These are phyloP conservation scores for Parazoanthus darwini DNA, from an alignment of 92 coral and sea anemone species.

Conservation along the genomic window DNA sequence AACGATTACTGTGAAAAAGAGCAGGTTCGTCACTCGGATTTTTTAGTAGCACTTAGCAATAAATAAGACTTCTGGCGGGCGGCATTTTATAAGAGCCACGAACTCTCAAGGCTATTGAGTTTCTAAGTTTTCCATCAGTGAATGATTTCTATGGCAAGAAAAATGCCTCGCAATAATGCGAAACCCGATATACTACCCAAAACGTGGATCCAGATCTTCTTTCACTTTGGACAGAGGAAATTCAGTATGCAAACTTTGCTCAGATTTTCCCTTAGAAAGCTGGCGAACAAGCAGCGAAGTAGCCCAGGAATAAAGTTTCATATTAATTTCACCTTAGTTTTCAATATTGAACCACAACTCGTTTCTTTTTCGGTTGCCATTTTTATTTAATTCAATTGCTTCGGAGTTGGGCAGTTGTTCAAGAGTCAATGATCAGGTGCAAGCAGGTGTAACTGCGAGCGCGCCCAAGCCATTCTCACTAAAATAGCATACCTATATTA, in stretches of 20 bases:
- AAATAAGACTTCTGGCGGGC: background rate
- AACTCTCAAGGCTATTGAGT: slow-evolving; percentile 33
- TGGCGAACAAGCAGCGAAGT: background rate
- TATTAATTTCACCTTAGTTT: background rate
- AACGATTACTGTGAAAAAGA: background rate
- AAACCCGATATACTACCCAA: slow-evolving; percentile 18
- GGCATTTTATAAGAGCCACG: slow-evolving; percentile 10
- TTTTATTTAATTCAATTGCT: background rate
- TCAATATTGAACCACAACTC: slow-evolving; percentile 11
- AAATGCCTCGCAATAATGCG: slow-evolving; percentile 8
- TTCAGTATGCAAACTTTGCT: background rate
- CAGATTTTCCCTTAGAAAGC: background rate
- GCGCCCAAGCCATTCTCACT: background rate
- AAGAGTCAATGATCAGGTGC: background rate
- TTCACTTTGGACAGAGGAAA: background rate
- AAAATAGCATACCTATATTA: slow-evolving; percentile 21
- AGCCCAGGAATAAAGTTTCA: background rate
- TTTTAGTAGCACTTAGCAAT: background rate
- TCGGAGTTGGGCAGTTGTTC: background rate
- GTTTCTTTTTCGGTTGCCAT: background rate
- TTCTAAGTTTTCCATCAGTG: slow-evolving; percentile 18
- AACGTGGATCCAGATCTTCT: background rate
- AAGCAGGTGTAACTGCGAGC: slow-evolving; percentile 24
- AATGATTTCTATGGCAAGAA: slow-evolving; percentile 43
- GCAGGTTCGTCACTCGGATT: background rate